phyloP scores from a whole-genome alignment of 1,140 invertebrate genomes.

The Papilio helenus region DNA sequence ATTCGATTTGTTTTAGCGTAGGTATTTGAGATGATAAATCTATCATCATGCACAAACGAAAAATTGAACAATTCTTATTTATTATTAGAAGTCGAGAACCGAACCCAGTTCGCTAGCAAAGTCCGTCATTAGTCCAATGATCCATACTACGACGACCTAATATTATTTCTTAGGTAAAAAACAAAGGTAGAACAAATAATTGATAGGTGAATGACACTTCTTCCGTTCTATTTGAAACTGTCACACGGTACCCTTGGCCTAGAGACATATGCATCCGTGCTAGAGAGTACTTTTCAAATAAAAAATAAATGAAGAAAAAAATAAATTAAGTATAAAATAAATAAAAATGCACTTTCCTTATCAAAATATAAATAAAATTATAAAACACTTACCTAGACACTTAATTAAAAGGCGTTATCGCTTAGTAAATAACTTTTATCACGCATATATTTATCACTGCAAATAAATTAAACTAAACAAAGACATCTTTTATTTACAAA shows the following conservation, averaged over 20 bases:
- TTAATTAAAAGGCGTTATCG: conserved; percentile 28
- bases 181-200: neutral
- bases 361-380: neutral
- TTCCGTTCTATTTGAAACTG: conserved; percentile 13
- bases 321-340: neutral
- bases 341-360: neutral
- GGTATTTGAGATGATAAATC: too few relatives aligned
- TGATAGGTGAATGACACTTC: neutral
- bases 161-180: neutral
- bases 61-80: neutral
- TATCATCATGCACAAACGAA: too few relatives aligned
- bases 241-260: conserved; percentile 21
- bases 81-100: neutral
- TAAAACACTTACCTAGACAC: conserved; percentile 17
- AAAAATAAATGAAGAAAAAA: neutral
- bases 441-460: conserved; percentile 2
- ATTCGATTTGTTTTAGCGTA: too few relatives aligned
- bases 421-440: conserved; percentile 17
- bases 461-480: neutral
- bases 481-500: neutral
- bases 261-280: neutral
- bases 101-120: neutral
- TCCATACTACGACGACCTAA: neutral
- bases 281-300: neutral
- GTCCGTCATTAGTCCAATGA: neutral